Evolutionary conservation across 2,797 vertebrate genomes (phyloP).

Genomic region (Lacerta agilis): DNA sequence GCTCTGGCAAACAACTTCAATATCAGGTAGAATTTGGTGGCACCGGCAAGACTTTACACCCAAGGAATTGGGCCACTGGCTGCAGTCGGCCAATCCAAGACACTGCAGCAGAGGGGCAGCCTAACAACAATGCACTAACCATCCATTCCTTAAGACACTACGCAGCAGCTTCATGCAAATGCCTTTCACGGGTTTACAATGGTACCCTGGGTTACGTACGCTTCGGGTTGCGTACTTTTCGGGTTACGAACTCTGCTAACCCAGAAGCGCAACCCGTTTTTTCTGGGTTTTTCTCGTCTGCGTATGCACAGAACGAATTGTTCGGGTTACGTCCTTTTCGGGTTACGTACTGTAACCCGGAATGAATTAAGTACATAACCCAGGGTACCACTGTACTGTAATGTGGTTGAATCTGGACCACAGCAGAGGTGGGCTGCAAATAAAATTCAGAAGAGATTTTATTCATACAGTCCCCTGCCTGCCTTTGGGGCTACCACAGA

Average conservation of each 20-base stretch:
- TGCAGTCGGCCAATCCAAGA: not conserved
- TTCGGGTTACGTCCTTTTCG: too few relatives aligned
- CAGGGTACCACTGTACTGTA: not conserved
- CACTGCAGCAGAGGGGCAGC: not conserved
- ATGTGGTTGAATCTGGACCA: not conserved
- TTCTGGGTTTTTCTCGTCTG: too few relatives aligned
- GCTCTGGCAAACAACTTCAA: not conserved
- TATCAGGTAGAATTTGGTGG: not conserved
- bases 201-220: too few relatives aligned
- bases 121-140: not conserved
- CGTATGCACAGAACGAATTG: too few relatives aligned
- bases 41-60: not conserved
- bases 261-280: too few relatives aligned
- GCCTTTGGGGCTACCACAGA: not conserved
- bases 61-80: too few relatives aligned
- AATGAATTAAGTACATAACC: too few relatives aligned
- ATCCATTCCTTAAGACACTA: not conserved
- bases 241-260: too few relatives aligned
- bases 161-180: not conserved
- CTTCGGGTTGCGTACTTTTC: too few relatives aligned
- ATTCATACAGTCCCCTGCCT: not conserved
- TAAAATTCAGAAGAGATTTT: not conserved
- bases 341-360: too few relatives aligned
- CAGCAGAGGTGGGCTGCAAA: not conserved
- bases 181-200: not conserved